Conservation (phyloP, 2,888 invertebrate species). For the Apamea anceps region DNA sequence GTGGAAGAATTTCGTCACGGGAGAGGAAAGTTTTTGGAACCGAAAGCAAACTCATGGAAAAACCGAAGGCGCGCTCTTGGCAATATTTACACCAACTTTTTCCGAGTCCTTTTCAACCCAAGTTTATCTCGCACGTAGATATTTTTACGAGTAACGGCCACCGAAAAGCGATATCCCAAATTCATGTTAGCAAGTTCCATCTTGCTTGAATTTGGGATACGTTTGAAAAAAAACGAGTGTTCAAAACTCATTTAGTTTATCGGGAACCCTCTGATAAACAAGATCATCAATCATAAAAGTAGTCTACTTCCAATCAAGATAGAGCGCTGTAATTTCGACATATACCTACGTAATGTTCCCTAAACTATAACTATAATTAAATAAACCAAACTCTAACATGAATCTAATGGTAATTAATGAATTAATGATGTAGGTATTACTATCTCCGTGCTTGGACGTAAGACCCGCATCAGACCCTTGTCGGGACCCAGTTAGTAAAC, state of each 20-base stretch:
- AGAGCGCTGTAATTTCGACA: neutral
- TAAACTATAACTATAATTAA: conserved; percentile 40
- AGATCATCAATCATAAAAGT: conserved; percentile 12
- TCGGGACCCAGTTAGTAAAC: conserved; percentile 68
- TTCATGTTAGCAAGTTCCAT: neutral
- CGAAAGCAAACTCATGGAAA: neutral
- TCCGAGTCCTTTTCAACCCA: neutral
- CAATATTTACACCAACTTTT: conserved; percentile 16
- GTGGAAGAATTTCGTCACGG: conserved; percentile 5
- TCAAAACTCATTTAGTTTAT: neutral
- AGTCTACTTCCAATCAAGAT: conserved; percentile 19
- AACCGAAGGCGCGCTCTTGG: neutral
- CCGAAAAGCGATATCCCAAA: neutral
- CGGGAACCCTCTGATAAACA: neutral
- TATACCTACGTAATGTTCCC: neutral
- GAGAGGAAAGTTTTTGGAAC: neutral
- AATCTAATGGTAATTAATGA: conserved; percentile 55
- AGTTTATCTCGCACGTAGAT: neutral
- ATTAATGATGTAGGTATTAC: conserved; percentile 42
- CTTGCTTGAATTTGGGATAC: no score
- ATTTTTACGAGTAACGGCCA: neutral
- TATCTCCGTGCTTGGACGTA: conserved; percentile 48
- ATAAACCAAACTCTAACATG: conserved; percentile 36
- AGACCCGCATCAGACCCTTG: conserved; percentile 78
- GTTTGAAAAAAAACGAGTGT: neutral